Evolutionary conservation across 1,140 invertebrate genomes (phyloP), one percentile per base, ranked within the genome.

Genomic region (Vollenhovia emeryi): DNA sequence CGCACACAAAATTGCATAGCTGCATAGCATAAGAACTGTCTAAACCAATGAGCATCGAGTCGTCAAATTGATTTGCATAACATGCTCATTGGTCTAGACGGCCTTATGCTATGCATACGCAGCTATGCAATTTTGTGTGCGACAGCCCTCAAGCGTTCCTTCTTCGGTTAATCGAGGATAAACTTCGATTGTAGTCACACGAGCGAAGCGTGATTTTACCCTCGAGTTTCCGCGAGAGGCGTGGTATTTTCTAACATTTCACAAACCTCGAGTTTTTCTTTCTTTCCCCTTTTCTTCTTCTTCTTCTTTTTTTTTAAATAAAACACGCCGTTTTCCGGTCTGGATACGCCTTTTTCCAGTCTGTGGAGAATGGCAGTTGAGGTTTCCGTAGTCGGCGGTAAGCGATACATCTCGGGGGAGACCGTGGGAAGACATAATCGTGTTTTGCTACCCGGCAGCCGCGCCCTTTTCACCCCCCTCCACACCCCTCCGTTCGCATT

Each of bases 391-490:
- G 33, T 62, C 59, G 6, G 24, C n/a, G 43, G 36, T 82, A 43
- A 86, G 45, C 57, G 66, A 64, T 60, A 74, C 30, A 52, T 48
- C 40, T 52, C n/a, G 8, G 2, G 50, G 24, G 48, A 36, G 43
- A 13, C 21, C 13, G 9, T 24, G 13, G 76, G 59, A 43, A 74
- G 57, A 73, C 68, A 55, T 74, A 87, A 79, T 85, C 66, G 27
- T 87, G 71, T 84, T 83, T 88, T 73, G 87, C 57, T 73, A 64
- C 50, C 48, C 33, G 18, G 45, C 21, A 69, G 27, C 48, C 85
- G 33, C 69, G 13, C 33, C 36, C 21, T 57, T 50, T 40, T 4
- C 52, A 57, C 55, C 24, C 73, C 50, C 24, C 64, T 66, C 33
- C 15, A 43, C 40, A 18, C 36, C 45, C 24, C 48, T 55, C 50